A percentile compares a stretch with the other conserved stretches of the same genome.
Evolutionary conservation across 2,888 invertebrate genomes (phyloP).

Genomic region (Cephus runcator): DNA sequence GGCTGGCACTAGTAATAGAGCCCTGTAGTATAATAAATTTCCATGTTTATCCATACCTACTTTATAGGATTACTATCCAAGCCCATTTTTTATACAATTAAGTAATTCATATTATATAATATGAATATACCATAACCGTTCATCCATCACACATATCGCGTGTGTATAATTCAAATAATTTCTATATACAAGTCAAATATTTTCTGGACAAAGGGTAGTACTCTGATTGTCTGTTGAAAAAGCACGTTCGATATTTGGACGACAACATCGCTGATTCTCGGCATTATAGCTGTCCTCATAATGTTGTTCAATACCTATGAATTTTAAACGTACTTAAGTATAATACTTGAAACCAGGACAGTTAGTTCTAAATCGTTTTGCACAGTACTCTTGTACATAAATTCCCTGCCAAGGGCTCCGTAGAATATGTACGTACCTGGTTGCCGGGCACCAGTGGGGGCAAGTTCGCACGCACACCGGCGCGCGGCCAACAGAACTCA

Average conservation of each 20-base stretch:
- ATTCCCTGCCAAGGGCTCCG: not conserved
- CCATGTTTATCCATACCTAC: not conserved
- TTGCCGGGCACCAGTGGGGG: constrained; percentile 26
- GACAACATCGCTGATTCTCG: not conserved
- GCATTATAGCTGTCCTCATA: not conserved
- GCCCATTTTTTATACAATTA: not conserved
- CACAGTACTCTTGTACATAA: not conserved
- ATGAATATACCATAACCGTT: not conserved
- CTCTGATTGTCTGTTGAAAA: not conserved
- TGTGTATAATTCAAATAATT: not conserved
- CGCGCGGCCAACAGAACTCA: constrained; percentile 43
- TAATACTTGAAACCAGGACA: not conserved
- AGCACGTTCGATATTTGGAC: not conserved
- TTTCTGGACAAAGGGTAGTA: not conserved
- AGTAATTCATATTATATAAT: not conserved
- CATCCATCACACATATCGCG: not conserved
- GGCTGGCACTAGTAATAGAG: constrained; percentile 24
- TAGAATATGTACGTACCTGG: constrained; percentile 28
- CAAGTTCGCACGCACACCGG: constrained; percentile 45
- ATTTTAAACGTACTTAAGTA: not conserved
- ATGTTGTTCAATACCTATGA: not conserved
- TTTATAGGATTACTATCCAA: not conserved
- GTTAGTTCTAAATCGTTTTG: not conserved
- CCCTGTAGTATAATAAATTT: not conserved
- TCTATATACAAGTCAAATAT: not conserved